These are phyloP conservation scores for Pagetopsis macropterus DNA, from an alignment of 2,797 vertebrate genomes.

Conservation along the genomic window DNA sequence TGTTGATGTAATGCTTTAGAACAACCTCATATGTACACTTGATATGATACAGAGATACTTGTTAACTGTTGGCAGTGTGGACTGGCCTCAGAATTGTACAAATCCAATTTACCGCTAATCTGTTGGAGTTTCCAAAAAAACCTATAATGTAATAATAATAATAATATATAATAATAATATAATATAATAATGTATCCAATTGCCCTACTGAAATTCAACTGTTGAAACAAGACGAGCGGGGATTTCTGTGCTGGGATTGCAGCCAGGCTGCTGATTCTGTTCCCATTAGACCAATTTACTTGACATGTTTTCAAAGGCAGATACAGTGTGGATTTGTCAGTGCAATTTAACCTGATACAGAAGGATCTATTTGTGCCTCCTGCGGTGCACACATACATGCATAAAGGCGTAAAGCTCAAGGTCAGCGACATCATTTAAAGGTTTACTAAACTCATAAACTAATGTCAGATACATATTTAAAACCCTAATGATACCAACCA, in stretches of 20 bases:
- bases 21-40: not conserved
- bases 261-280: conserved; percentile 8
- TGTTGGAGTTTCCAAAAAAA: conserved; percentile 6
- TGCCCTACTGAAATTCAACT: not conserved
- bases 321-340: not conserved
- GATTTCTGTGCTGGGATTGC: conserved; percentile 1
- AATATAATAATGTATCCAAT: not conserved
- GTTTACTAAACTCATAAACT: not conserved
- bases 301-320: not conserved
- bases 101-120: not conserved
- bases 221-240: conserved; percentile 1
- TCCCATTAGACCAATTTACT: not conserved
- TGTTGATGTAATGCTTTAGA: not conserved
- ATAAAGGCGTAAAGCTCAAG: not conserved
- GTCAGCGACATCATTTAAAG: not conserved
- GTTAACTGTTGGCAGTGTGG: not conserved
- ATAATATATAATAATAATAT: too few relatives aligned
- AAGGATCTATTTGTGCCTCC: not conserved
- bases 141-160: too few relatives aligned
- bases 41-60: not conserved
- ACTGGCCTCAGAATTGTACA: not conserved
- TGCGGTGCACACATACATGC: not conserved
- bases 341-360: not conserved
- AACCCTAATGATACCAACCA: not conserved
- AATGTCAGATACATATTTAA: not conserved